These are phyloP conservation scores for Heliothis subflexa DNA, from an alignment of 1,140 invertebrate species.

Conservation along the genomic window DNA sequence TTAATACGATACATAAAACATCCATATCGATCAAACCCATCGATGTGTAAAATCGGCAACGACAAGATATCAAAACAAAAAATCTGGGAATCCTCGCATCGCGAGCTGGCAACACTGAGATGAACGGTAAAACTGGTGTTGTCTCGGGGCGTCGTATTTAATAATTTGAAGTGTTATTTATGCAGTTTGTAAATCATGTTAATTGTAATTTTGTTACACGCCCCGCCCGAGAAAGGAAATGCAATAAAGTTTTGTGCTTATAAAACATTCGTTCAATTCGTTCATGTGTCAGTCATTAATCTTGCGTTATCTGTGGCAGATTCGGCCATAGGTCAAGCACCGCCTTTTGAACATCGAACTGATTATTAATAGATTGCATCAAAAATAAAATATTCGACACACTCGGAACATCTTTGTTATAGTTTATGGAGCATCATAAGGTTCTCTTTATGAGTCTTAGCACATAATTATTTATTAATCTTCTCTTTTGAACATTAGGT, in stretches of 20 bases:
- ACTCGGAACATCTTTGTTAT: neutral
- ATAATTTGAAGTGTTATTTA: constrained; percentile 69
- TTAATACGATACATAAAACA: constrained; percentile 29
- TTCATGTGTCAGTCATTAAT: constrained; percentile 45
- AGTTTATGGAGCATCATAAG: neutral
- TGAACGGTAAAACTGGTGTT: constrained; percentile 42
- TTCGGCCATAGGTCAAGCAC: constrained; percentile 41
- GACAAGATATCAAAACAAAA: constrained; percentile 44
- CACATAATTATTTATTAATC: no score
- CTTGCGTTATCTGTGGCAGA: constrained; percentile 44
- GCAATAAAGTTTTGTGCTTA: constrained; percentile 48
- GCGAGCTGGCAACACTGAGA: constrained; percentile 28
- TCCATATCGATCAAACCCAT: constrained; percentile 31
- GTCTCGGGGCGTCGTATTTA: constrained; percentile 56
- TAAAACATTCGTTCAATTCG: constrained; percentile 46
- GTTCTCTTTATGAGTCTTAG: neutral
- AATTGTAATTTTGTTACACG: constrained; percentile 73
- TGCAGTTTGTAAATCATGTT: constrained; percentile 73
- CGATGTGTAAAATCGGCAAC: constrained; percentile 21
- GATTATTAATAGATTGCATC: constrained; percentile 43
- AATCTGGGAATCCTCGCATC: constrained; percentile 27
- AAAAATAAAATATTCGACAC: constrained; percentile 7
- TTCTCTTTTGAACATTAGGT: no score
- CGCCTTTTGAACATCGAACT: constrained; percentile 33
- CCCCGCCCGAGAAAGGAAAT: constrained; percentile 49